phyloP scores from a whole-genome alignment of 1,140 invertebrate species.

The Ridgeia piscesae region DNA sequence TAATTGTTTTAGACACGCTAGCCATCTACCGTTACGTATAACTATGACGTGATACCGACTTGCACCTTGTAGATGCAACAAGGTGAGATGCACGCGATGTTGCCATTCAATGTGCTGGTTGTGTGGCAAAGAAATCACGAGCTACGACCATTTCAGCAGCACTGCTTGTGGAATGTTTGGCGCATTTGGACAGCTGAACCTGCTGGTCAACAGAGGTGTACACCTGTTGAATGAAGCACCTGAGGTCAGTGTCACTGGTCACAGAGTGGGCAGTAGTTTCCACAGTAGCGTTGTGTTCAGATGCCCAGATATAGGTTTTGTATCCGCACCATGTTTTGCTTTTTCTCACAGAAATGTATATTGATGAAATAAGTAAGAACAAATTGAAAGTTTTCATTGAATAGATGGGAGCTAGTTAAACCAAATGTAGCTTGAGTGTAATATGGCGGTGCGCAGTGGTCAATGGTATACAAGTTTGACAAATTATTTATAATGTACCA shows the following conservation, averaged over 20 bases:
- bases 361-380: too few species aligned
- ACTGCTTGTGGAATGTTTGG: neutral
- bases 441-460: too few species aligned
- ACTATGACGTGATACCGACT: slow-evolving; percentile 7
- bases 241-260: neutral
- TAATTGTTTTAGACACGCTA: too few species aligned
- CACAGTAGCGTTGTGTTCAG: neutral
- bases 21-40: too few species aligned
- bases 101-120: slow-evolving; percentile 35
- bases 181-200: neutral
- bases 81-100: slow-evolving; percentile 39
- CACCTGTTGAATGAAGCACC: neutral
- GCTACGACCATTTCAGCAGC: slow-evolving; percentile 36
- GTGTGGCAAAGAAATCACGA: slow-evolving; percentile 35
- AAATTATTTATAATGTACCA: too few species aligned
- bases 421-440: too few species aligned
- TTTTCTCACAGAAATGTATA: too few species aligned
- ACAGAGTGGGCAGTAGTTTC: neutral
- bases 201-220: neutral
- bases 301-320: neutral
- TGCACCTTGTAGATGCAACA: slow-evolving; percentile 39
- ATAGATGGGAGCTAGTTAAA: too few species aligned
- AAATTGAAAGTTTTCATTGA: too few species aligned
- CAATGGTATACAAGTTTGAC: too few species aligned
- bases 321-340: neutral